Percentiles rank a stretch among this genome's conserved stretches.
These are phyloP conservation scores for Melieria picta DNA, from an alignment of 2,888 invertebrate species.

Conservation along the genomic window DNA sequence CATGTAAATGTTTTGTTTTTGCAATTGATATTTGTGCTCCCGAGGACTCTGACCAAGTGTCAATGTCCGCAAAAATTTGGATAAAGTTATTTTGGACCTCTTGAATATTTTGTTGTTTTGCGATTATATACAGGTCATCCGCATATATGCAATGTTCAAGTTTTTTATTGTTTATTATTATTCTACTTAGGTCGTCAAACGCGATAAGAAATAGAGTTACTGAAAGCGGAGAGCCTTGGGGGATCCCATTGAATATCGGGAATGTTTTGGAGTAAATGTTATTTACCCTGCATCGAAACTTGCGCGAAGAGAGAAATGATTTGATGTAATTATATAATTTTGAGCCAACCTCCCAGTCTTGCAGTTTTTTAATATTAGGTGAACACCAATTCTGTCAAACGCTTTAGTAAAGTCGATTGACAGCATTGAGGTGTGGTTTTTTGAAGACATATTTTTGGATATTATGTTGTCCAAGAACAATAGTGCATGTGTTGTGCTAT, in stretches of 20 bases:
- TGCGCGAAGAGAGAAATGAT: constrained; percentile 5
- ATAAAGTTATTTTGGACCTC: too few species aligned
- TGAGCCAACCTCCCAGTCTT: constrained; percentile 5
- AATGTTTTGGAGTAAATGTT: background rate
- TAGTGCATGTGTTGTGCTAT: background rate
- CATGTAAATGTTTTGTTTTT: too few species aligned
- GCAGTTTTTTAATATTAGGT: constrained; percentile 3
- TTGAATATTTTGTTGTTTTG: too few species aligned
- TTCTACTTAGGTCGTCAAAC: background rate
- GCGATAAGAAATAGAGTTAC: constrained; percentile 16
- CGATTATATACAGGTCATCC: too few species aligned
- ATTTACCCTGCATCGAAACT: constrained; percentile 5
- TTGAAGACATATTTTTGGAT: background rate
- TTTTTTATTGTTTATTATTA: too few species aligned
- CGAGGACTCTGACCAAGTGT: too few species aligned
- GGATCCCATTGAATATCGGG: constrained; percentile 10
- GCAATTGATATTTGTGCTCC: too few species aligned
- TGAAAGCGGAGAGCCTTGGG: constrained; percentile 22
- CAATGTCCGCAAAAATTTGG: too few species aligned
- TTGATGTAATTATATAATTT: constrained; percentile 12
- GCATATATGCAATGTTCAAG: too few species aligned
- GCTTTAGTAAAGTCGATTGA: constrained; percentile 15
- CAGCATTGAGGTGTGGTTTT: constrained; percentile 14
- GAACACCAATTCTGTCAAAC: constrained; percentile 2
- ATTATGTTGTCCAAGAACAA: constrained; percentile 8